Evolutionary conservation across 2,888 invertebrate species (phyloP), one percentile per base, ranked within the genome.

Genomic region (Meiosimyza decipiens): DNA sequence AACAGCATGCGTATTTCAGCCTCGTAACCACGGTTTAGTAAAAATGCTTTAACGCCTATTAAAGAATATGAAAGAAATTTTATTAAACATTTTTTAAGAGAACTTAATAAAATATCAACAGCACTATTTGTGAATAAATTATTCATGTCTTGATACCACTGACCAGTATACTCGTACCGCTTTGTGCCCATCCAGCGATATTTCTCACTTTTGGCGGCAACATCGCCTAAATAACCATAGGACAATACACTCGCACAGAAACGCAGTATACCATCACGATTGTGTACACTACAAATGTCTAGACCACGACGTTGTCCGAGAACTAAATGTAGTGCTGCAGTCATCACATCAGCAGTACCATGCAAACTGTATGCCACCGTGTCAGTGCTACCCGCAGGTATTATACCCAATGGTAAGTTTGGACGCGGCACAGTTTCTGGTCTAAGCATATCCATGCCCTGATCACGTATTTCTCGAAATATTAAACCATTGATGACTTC

Each of bases 111-210:
- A 40, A 40, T 40, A 40, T 40, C 40, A 7, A 1, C 40, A 6
- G 9, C 40, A 40, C 9, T 22, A 22, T 16, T 62, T 62, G 7
- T n/a, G 33, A 62, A 18, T 62, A n/a, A 22, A 40, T 40, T 40
- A 40, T 40, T 1, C 6, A 40, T 9, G 6, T 6, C n/a, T n/a
- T 40, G 40, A 12, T 1, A 71, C 28, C 13, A 63, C 82, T 92
- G 93, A 70, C 70, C 94, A 71, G 93, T 91, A 85, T 92, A 93
- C 80, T 94, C 93, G 83, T 96, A 96, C 77, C 95, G 89, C 77
- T 91, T 90, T 16, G 95, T 95, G 54, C 96, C 96, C 92, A 96
- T 92, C 93, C 94, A 95, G 60, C 95, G 89, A 80, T 93, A 91
- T 74, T 91, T 90, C 80, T 95, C 95, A 82, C 95, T 95, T 80